A percentile compares a stretch with the other conserved stretches of the same genome.
Evolutionary conservation across 2,797 vertebrate species (phyloP).

Genomic region (Otus scops): DNA sequence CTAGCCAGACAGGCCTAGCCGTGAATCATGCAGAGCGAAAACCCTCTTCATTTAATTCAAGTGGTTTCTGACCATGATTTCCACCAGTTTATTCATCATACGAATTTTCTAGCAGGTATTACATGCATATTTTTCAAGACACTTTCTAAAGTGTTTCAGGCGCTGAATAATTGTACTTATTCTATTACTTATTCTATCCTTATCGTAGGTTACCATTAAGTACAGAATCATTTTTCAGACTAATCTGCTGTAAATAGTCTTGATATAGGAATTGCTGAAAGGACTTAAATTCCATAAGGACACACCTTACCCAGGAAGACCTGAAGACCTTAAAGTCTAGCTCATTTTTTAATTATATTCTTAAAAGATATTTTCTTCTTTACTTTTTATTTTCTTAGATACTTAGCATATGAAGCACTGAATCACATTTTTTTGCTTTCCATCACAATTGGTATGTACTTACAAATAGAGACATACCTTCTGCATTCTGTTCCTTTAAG

Average conservation of each 20-base stretch:
- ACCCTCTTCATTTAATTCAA: neutral
- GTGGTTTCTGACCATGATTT: neutral
- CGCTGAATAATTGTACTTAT: neutral
- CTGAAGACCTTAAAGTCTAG: neutral
- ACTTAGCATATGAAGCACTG: neutral
- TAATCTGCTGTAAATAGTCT: neutral
- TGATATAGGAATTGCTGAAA: neutral
- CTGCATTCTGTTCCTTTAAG: neutral
- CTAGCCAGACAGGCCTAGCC: neutral
- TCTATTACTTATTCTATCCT: neutral
- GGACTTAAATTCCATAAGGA: neutral
- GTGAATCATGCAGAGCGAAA: neutral
- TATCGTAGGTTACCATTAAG: neutral
- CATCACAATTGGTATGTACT: neutral
- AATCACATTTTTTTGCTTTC: neutral
- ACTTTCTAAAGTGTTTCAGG: neutral
- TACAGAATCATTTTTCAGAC: neutral
- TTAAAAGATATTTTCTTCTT: neutral
- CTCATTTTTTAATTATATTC: neutral
- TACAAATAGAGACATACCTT: neutral
- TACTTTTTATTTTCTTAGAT: neutral
- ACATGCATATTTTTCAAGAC: fast-evolving
- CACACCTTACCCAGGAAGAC: neutral
- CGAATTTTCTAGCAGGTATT: neutral
- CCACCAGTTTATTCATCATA: neutral